These are phyloP conservation scores for Entelurus aequoreus DNA, from an alignment of 2,113 vertebrate genomes.

Conservation along the genomic window DNA sequence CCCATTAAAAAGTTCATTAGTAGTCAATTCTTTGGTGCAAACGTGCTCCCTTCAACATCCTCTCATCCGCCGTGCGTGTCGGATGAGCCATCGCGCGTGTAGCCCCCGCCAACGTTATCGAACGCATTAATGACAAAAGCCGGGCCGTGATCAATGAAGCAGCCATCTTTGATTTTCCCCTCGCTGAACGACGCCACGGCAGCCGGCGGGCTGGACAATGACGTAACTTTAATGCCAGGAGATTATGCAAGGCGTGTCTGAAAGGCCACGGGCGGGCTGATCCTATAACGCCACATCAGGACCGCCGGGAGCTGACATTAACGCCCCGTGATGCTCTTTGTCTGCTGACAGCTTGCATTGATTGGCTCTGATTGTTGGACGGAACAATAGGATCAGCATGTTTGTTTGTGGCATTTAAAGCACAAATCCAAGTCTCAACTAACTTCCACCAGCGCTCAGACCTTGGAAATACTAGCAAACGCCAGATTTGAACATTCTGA, in stretches of 20 bases:
- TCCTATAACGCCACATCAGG: conserved; percentile 35
- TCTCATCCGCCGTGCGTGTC: background rate
- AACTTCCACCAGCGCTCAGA: background rate
- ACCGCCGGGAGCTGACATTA: conserved; percentile 49
- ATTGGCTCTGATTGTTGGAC: conserved; percentile 15
- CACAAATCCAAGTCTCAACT: background rate
- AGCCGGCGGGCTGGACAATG: conserved; percentile 47
- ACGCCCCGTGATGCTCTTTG: conserved; percentile 30
- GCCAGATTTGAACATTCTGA: too few species aligned
- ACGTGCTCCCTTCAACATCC: conserved; percentile 5
- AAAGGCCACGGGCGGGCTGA: conserved; percentile 49
- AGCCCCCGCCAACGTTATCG: conserved; percentile 40
- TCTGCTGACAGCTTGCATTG: conserved; percentile 26
- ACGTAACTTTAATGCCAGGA: conserved; percentile 41
- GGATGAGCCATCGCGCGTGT: conserved; percentile 9
- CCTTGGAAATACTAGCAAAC: too few species aligned
- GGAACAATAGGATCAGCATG: conserved; percentile 13
- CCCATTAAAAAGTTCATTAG: conserved; percentile 29
- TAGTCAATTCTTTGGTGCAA: conserved; percentile 13
- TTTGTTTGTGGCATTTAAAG: background rate
- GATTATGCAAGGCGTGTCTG: conserved; percentile 52
- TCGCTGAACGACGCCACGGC: conserved; percentile 9
- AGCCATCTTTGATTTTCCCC: conserved; percentile 53
- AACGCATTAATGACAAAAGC: conserved; percentile 50
- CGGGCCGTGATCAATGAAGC: conserved; percentile 49